Conservation (phyloP, 1,140 invertebrate species). For the Leptinotarsa undecemlineata region DNA sequence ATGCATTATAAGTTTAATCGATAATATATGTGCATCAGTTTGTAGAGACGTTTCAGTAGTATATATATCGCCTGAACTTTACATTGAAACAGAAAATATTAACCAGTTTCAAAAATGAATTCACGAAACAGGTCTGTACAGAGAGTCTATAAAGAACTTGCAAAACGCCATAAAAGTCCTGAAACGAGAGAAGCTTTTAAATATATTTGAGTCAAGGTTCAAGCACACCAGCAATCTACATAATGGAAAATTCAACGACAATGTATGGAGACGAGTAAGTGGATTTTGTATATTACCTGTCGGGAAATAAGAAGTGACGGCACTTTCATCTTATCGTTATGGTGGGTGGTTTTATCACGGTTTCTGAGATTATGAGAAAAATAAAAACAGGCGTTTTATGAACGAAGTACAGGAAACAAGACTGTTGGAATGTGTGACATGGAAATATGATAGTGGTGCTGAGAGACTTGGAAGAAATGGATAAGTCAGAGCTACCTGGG, state of each 20-base stretch:
- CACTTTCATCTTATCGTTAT: too few species aligned
- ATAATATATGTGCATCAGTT: too few species aligned
- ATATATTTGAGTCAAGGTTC: not conserved
- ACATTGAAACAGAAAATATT: not conserved
- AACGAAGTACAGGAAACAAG: too few species aligned
- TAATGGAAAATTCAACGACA: not conserved
- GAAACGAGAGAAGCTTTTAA: not conserved
- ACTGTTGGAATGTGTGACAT: too few species aligned
- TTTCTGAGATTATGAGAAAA: too few species aligned
- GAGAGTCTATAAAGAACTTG: not conserved
- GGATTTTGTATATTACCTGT: not conserved
- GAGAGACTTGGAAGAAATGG: too few species aligned
- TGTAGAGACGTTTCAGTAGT: too few species aligned
- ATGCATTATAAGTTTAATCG: too few species aligned
- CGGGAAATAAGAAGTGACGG: not conserved
- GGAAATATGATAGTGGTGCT: too few species aligned
- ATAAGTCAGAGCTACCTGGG: too few species aligned
- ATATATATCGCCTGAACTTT: not conserved
- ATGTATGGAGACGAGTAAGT: not conserved
- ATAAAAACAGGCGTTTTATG: too few species aligned
- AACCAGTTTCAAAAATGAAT: not conserved
- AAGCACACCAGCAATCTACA: not conserved
- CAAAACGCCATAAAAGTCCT: not conserved
- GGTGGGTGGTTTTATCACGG: too few species aligned
- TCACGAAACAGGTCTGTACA: not conserved